Percentiles rank a stretch among this genome's conserved stretches.
These are phyloP conservation scores for Pachyseris speciosa DNA, from an alignment of 64 coral and sea anemone genomes.

Conservation along the genomic window DNA sequence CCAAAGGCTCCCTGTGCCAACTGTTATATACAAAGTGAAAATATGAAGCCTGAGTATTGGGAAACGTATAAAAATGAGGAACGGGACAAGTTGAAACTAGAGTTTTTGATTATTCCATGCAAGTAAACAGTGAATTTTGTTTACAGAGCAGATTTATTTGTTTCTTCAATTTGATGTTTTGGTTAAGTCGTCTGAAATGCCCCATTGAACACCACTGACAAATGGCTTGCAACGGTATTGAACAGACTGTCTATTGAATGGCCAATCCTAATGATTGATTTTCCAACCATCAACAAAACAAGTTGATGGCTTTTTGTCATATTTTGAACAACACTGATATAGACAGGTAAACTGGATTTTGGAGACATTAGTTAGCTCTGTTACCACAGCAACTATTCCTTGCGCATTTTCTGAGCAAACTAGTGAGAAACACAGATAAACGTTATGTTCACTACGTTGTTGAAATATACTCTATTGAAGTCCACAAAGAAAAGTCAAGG, in stretches of 20 bases:
- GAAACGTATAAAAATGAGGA: too few species aligned
- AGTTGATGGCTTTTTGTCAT: slow-evolving; percentile 5
- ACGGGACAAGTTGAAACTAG: too few species aligned
- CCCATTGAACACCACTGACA: not conserved
- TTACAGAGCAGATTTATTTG: not conserved
- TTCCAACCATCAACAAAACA: slow-evolving; percentile 10
- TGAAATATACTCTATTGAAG: too few species aligned
- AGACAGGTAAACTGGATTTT: not conserved
- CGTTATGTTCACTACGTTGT: not conserved
- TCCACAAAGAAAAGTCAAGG: not conserved
- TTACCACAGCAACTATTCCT: not conserved
- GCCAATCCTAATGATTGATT: not conserved
- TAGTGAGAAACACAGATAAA: not conserved
- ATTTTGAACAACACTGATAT: not conserved
- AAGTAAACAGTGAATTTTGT: not conserved
- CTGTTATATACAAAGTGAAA: too few species aligned
- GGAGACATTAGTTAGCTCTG: not conserved
- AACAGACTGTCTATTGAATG: not conserved
- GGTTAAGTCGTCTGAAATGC: not conserved
- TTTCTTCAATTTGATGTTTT: not conserved
- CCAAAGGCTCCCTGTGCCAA: too few species aligned
- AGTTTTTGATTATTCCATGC: too few species aligned
- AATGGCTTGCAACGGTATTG: not conserved
- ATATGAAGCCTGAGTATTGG: too few species aligned
- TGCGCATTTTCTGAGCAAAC: not conserved